phyloP scores from a whole-genome alignment of 2,888 invertebrate species.

The Halocaridina rubra region DNA sequence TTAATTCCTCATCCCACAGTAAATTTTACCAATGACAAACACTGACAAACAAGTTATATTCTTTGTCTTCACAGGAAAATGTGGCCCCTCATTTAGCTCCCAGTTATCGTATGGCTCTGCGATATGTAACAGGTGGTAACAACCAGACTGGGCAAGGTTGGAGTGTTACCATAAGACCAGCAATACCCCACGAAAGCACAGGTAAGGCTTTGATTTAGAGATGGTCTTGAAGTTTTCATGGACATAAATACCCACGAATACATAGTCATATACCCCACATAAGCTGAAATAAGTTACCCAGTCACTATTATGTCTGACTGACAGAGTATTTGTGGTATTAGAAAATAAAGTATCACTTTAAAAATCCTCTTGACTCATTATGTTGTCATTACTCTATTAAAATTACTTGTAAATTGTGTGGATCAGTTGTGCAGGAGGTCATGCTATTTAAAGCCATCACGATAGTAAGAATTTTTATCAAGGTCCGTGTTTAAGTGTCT shows the following conservation, averaged over 20 bases:
- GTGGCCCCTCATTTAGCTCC: slow-evolving; percentile 20
- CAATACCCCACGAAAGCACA: slow-evolving; percentile 5
- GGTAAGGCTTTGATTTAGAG: slow-evolving; percentile 67
- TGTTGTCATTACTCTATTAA: not conserved
- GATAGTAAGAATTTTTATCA: no score
- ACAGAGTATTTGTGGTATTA: no score
- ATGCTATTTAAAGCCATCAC: no score
- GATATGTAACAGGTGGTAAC: slow-evolving; percentile 40
- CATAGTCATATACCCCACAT: slow-evolving; percentile 53
- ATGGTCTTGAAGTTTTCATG: slow-evolving; percentile 72
- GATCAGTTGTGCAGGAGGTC: no score
- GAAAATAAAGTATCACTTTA: no score
- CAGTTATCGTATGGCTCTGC: slow-evolving; percentile 31
- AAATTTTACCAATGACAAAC: no score
- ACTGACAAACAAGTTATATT: no score
- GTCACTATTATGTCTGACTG: not conserved
- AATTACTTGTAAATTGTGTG: not conserved
- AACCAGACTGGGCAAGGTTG: slow-evolving; percentile 43
- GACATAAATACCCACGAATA: slow-evolving; percentile 67
- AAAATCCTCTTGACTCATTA: not conserved
- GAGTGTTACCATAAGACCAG: not conserved
- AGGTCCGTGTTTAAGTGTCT: no score
- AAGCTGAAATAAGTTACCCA: slow-evolving; percentile 71
- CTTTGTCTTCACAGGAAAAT: no score
- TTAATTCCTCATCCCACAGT: no score